These are phyloP conservation scores for Ischnus inquisitorius DNA, from an alignment of 2,888 invertebrate species.

Conservation along the genomic window DNA sequence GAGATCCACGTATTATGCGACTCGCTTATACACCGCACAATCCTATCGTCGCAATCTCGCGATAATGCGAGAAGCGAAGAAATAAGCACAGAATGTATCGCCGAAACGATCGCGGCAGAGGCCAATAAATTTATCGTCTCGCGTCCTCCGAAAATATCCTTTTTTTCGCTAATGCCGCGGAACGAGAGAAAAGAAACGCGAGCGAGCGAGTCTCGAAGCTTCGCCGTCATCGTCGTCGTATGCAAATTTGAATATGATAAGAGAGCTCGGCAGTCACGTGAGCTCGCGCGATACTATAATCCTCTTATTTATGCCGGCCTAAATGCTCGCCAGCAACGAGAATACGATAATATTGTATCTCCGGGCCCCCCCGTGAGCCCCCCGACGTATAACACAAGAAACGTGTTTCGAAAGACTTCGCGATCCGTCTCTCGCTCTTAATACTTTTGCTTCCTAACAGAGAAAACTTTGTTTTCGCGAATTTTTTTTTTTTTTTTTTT, in stretches of 20 bases:
- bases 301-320: slow-evolving; percentile 64
- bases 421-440: slow-evolving; percentile 27
- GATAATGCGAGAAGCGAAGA: background rate
- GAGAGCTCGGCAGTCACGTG: slow-evolving; percentile 64
- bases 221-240: slow-evolving; percentile 32
- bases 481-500: slow-evolving; percentile 28
- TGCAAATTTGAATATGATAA: slow-evolving; percentile 69
- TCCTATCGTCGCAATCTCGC: background rate
- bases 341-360: slow-evolving; percentile 62
- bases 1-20: too few relatives aligned
- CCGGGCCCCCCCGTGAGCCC: slow-evolving; percentile 33
- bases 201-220: slow-evolving; percentile 42
- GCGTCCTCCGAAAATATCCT: slow-evolving; percentile 13
- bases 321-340: slow-evolving; percentile 52
- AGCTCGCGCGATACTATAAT: slow-evolving; percentile 64
- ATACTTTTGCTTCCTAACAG: slow-evolving; percentile 50
- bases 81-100: background rate
- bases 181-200: slow-evolving; percentile 18
- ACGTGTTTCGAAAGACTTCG: slow-evolving; percentile 53
- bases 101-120: slow-evolving; percentile 38
- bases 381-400: slow-evolving; percentile 33
- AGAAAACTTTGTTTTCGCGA: slow-evolving; percentile 45
- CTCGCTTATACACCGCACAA: background rate
- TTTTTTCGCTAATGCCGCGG: slow-evolving; percentile 32
- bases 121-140: slow-evolving; percentile 42